Conservation (phyloP, 64 coral and sea anemone genomes). For the Acropora tenuis region DNA sequence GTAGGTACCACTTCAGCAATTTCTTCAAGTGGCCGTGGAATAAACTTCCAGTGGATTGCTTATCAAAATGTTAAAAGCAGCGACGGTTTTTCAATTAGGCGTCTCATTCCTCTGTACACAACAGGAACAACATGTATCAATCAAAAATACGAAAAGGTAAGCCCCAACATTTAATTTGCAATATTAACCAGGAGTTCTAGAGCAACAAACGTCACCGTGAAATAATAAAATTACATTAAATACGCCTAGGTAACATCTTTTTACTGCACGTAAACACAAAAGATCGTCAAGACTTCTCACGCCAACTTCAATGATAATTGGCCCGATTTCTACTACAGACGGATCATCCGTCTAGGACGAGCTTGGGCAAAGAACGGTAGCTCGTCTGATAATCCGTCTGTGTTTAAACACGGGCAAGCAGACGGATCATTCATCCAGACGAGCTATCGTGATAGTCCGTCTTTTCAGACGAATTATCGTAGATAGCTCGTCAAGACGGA, state of each 20-base stretch:
- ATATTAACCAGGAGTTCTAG: not conserved
- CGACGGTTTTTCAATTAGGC: not conserved
- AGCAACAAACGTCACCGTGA: too few species aligned
- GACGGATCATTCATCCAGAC: too few species aligned
- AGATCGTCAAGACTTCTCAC: not conserved
- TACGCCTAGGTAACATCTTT: not conserved
- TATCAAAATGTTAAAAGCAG: not conserved
- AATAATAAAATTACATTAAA: too few species aligned
- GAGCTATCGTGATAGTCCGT: too few species aligned
- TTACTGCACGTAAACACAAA: not conserved
- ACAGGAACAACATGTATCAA: conserved; percentile 32
- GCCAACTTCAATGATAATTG: too few species aligned
- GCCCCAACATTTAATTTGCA: not conserved
- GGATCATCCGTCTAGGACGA: too few species aligned
- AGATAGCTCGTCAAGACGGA: too few species aligned
- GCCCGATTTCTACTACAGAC: too few species aligned
- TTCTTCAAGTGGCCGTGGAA: not conserved
- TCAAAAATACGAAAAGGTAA: conserved; percentile 22
- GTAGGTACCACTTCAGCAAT: conserved; percentile 4
- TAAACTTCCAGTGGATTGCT: not conserved
- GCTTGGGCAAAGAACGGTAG: too few species aligned
- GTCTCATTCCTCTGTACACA: not conserved
- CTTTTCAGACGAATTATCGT: too few species aligned
- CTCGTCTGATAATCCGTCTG: too few species aligned
- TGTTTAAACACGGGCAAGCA: too few species aligned